Evolutionary conservation across 2,888 invertebrate species (phyloP), one percentile per base, ranked within the genome.

Genomic region (Oxystoma pomonae): DNA sequence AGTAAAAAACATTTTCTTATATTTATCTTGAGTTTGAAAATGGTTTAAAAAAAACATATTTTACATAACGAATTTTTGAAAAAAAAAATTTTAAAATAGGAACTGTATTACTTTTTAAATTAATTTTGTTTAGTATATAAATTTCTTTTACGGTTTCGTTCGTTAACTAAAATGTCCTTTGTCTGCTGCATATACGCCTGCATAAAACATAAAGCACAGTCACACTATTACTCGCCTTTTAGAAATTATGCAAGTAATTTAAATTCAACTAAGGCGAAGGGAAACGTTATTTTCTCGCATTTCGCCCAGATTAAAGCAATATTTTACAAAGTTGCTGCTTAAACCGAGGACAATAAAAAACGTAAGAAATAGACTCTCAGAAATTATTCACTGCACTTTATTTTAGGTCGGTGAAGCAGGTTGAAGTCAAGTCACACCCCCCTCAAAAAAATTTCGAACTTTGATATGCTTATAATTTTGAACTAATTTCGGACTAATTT

Each of bases 231-330:
- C 35, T 35, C 53, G 53, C 75, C 76, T 77, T 74, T 69, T 71
- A 72, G 71, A 77, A 76, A 77, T 77, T 76, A 76, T 73, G 71
- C 75, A 74, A 77, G 78, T 77, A 79, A 79, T 80, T 80, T 79
- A 78, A 79, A 79, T 79, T 77, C 78, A 78, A 77, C 78, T 79
- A 79, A 79, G 79, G 78, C 77, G 77, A 76, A 74, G 76, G 76
- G 77, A 75, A 77, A 74, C 71, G 76, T 75, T 77, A 76, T 76
- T 77, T 35, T 78, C 76, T 75, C 76, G 74, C 76, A 77, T 78
- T 78, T 76, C 71, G 71, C 77, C 72, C 77, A 80, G 80, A 80
- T 80, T 80, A 80, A 80, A 80, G 79, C 78, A 77, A 80, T 80
- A 80, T 80, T 80, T 80, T 77, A 80, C 77, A 71, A 70, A 72